Evolutionary conservation across 2,797 vertebrate genomes (phyloP), one percentile per base, ranked within the genome.

Genomic region (Myotis myotis): DNA sequence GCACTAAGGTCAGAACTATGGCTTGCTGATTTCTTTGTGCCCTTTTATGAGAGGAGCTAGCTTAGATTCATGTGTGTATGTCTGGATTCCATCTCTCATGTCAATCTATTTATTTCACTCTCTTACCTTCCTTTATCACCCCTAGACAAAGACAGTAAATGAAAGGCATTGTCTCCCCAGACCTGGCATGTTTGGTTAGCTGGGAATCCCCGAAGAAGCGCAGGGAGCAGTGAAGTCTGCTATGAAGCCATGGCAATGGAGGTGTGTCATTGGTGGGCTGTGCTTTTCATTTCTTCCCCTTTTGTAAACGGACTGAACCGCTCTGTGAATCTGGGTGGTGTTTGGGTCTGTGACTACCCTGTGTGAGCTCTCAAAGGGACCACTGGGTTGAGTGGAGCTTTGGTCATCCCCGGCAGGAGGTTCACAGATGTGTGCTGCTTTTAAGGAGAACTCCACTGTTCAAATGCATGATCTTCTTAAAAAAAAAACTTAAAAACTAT

Each of bases 71-170:
- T 36, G n/a, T 49, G 3, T 20, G 25, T 19, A 16, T 11, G 47
- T 68, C 66, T 86, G 57, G n/a, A 55, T 78, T 57, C 81, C 33
- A 57, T 62, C 41, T 72, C 28, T 71, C 55, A 41, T 3, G 28
- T 44, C 55, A 19, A 33, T 47, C 95, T 83, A 36, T 68, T 89
- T 57, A 84, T 94, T 89, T 91, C 53, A 71, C 53, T 74, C n/a
- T 86, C 33, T 89, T 87, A n/a, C 91, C 71, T 87, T 36, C 53
- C 33, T 62, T 82, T 41, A 76, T 55, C 12, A 4, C 41, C 28
- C 55, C 74, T 64, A 66, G 30, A 81, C 41, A 74, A 78, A 94
- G 86, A 86, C 70, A 83, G 44, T 83, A 90, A 89, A 60, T 11
- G n/a, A 88, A 64, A 83, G 64, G 12, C 79, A 70, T 30, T 3